Evolutionary conservation across 2,888 invertebrate species (phyloP).

Genomic region (Crioceris asparagi): DNA sequence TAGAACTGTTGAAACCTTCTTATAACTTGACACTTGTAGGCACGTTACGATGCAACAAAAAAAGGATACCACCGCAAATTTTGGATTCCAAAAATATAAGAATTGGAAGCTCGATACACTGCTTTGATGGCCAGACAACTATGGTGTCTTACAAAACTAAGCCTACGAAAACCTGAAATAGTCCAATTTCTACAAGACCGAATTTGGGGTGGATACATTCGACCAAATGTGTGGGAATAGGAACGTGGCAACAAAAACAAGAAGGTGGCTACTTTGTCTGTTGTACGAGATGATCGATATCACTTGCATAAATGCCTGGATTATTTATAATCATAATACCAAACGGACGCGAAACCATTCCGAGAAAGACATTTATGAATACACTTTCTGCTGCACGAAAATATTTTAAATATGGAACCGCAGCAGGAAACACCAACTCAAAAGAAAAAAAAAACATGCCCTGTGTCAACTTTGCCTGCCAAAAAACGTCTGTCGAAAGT

Average conservation of each 20-base stretch:
- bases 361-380: too few species aligned
- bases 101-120: neutral
- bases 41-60: neutral
- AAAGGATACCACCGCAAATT: neutral
- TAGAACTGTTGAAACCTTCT: neutral
- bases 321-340: neutral
- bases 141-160: neutral
- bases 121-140: neutral
- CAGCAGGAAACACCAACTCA: too few species aligned
- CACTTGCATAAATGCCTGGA: neutral
- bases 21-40: conserved; percentile 1
- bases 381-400: too few species aligned
- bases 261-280: conserved; percentile 1
- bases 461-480: too few species aligned
- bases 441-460: too few species aligned
- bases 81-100: neutral
- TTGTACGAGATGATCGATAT: conserved; percentile 1
- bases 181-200: neutral
- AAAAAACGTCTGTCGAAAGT: too few species aligned
- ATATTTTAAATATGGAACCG: too few species aligned
- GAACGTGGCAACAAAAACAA: neutral
- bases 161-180: neutral
- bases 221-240: conserved; percentile 4
- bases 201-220: conserved; percentile 3
- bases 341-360: too few species aligned